phyloP scores from a whole-genome alignment of 2,113 vertebrate genomes.

The Tragelaphus imberbis region DNA sequence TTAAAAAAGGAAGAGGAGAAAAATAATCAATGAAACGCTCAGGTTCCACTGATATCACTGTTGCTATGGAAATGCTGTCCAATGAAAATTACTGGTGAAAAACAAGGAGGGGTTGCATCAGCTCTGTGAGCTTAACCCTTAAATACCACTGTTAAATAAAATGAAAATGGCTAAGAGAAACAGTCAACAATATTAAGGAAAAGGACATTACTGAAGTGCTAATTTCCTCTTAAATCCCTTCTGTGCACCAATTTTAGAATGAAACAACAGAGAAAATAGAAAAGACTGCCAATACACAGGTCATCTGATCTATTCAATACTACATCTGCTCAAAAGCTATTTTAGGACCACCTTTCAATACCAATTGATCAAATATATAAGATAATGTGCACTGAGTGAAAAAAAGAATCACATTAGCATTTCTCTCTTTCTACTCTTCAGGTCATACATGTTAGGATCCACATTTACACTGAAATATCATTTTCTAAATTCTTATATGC shows the following conservation, averaged over 20 bases:
- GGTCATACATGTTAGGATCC: background rate
- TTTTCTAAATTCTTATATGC: conserved; percentile 11
- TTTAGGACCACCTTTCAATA: conserved; percentile 34
- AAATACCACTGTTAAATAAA: conserved; percentile 50
- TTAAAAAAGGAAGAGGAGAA: conserved; percentile 77
- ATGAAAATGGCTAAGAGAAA: conserved; percentile 52
- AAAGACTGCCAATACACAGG: conserved; percentile 14
- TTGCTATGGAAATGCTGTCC: conserved; percentile 85
- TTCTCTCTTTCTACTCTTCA: conserved; percentile 19
- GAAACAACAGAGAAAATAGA: conserved; percentile 32
- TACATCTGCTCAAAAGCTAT: conserved; percentile 36
- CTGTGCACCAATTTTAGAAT: conserved; percentile 42
- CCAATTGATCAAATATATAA: conserved; percentile 35
- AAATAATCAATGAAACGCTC: conserved; percentile 83
- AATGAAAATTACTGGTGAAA: conserved; percentile 81
- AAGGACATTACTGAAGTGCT: conserved; percentile 30
- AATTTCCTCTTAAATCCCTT: conserved; percentile 46
- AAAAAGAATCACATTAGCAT: background rate
- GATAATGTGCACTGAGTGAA: background rate
- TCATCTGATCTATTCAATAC: background rate
- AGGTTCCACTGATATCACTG: conserved; percentile 85
- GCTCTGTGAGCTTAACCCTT: conserved; percentile 81
- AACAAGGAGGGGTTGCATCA: conserved; percentile 84
- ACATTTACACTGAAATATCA: conserved; percentile 19
- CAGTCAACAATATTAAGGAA: conserved; percentile 48